A percentile compares a stretch with the other conserved stretches of the same genome.
phyloP scores from a whole-genome alignment of 2,888 invertebrate species.

The Nematopogon swammerdamellus region DNA sequence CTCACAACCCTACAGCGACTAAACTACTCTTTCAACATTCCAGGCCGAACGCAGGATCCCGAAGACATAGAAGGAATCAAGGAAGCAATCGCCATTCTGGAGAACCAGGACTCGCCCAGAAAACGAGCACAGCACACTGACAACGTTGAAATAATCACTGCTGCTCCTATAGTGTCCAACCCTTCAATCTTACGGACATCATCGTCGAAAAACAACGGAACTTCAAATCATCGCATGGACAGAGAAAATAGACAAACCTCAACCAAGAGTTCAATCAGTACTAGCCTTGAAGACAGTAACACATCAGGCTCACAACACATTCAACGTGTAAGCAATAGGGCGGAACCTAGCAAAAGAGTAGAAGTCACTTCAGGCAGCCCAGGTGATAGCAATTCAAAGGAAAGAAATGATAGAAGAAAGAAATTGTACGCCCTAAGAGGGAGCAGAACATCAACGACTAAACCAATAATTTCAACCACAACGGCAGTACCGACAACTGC shows the following conservation, averaged over 20 bases:
- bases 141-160: conserved; percentile 30
- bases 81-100: conserved; percentile 42
- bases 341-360: conserved; percentile 31
- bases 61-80: conserved; percentile 41
- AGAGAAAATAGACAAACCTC: not conserved
- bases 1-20: too few relatives aligned
- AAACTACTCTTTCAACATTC: conserved; percentile 1
- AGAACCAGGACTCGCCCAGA: conserved; percentile 32
- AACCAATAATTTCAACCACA: not conserved
- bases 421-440: not conserved
- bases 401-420: not conserved
- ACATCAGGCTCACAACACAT: not conserved
- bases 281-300: not conserved
- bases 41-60: conserved; percentile 32
- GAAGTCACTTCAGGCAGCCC: conserved; percentile 1
- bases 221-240: conserved; percentile 27
- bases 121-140: conserved; percentile 13
- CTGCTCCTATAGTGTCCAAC: conserved; percentile 33
- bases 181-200: too few relatives aligned
- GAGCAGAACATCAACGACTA: not conserved
- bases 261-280: not conserved
- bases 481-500: not conserved
- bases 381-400: too few relatives aligned
- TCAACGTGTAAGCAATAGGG: conserved; percentile 10
- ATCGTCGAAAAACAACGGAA: conserved; percentile 13